Base-by-base conservation (phyloP, 2,888 invertebrate genomes). In the Pilophorus perplexus region DNA sequence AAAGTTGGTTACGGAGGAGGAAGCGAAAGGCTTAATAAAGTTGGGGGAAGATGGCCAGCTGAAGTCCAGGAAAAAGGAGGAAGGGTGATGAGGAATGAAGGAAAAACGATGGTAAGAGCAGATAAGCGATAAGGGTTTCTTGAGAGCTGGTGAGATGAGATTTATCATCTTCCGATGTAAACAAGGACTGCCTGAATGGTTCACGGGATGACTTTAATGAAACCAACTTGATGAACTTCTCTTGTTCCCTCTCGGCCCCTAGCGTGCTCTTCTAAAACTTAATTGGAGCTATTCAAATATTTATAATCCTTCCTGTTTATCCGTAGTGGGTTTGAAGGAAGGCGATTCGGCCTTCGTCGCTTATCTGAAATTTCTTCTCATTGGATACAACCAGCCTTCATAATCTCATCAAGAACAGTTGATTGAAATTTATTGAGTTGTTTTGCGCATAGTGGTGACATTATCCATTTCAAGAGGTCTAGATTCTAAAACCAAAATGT, bases 141-240 rank as follows among this genome's bases (percentile, higher is more conserved):
- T 44, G 48, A 46, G 62, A 62, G 52, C 37, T 33, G 12, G 20
- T 33, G 48, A 62, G 62, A 62, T 62, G 62, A 62, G 62, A 62
- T 62, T 62, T 62, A 62, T 62, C 62, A 62, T 62, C 62, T 62
- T 62, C 62, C 62, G 62, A 62, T 62, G 62, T 48, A 62, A 62
- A 62, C 62, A 62, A 62, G 62, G 48, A 62, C 42, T 33, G 46
- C 33, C 22, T 46, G 62, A 62, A 62, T 62, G 46, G 62, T 40
- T 46, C 33, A 48, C 40, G 46, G 62, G 62, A 46, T 62, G 62
- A 27, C 48, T 40, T 62, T 62, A 62, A 62, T 62, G 62, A 62
- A 62, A 62, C 62, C 62, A 62, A 62, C 62, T 62, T 62, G 62
- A 62, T 62, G 62, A 62, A 62, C 62, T 62, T 46, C 62, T 62